Evolutionary conservation across 2,113 vertebrate species (phyloP).

Genomic region (Pollachius pollachius): DNA sequence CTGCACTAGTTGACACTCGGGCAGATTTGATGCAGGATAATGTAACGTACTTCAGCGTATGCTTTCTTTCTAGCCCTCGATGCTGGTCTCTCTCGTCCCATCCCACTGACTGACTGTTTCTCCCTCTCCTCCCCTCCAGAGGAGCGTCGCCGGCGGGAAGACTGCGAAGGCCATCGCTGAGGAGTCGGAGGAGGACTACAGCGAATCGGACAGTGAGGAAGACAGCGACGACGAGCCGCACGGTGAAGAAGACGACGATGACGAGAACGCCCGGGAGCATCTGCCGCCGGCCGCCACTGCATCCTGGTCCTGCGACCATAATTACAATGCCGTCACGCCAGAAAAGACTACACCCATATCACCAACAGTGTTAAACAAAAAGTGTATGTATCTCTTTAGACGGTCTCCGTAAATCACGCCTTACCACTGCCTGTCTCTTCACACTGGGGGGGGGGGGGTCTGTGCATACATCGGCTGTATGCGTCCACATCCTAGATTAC

Average conservation of each 20-base stretch:
- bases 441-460: neutral
- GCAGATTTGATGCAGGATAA: no score
- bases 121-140: constrained; percentile 53
- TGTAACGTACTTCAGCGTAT: no score
- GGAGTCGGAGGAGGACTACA: constrained; percentile 32
- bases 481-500: constrained; percentile 33
- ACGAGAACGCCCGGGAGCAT: constrained; percentile 70
- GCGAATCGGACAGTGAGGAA: constrained; percentile 61
- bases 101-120: constrained; percentile 21
- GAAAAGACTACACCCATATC: constrained; percentile 93
- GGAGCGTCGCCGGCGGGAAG: constrained; percentile 67
- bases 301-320: constrained; percentile 99
- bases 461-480: neutral
- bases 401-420: constrained; percentile 65
- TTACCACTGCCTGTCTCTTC: constrained; percentile 31
- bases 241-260: constrained; percentile 64
- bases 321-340: constrained; percentile 99
- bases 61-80: neutral
- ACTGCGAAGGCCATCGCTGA: no score
- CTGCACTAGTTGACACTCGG: no score
- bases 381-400: constrained; percentile 98
- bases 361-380: constrained; percentile 92
- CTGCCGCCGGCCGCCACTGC: constrained; percentile 81
- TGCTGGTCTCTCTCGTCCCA: neutral
- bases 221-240: constrained; percentile 48